Evolutionary conservation across 2,888 invertebrate species (phyloP), one percentile per base, ranked within the genome.

Genomic region (Cyaniris semiargus): DNA sequence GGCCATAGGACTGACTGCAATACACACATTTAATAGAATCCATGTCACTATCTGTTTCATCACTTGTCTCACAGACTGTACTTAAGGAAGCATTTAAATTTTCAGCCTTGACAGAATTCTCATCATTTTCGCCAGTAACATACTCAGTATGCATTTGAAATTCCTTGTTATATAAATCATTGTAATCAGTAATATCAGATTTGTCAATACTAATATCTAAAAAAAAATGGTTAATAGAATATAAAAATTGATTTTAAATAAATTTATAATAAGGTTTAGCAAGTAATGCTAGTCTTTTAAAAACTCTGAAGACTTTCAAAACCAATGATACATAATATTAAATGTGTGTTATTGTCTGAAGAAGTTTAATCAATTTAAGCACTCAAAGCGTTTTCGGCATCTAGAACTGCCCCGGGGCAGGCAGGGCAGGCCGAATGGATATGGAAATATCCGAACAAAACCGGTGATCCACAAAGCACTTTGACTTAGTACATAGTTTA

Each of bases 41-140:
- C 79, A 92, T 88, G 81, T 94, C 94, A 85, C 93, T 93, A 77
- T 94, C 94, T 71, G 94, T 94, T 79, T 93, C 94, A 83, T 93
- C 94, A 83, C 93, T 93, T 60, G 85, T 88, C 83, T 92, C 91
- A 80, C 87, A 81, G 80, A 84, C 81, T 75, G 81, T 83, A 38
- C 80, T 81, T 60, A 81, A 78, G 77, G 77, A 79, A 72, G 81
- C 71, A 75, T 80, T 86, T 8, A 81, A 78, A 38, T 85, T 83
- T 13, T 79, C 81, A 80, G 88, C 88, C 83, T 88, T 91, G 6
- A 88, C 86, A 79, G 83, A 85, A 82, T 92, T 93, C 78, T 92
- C 85, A 82, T 88, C 86, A 83, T 92, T 92, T 60, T 93, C 92
- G 80, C 90, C 91, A 80, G 92, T 89, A 58, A 86, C 85, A 81